Base-by-base conservation (phyloP, 1,140 invertebrate genomes). In the Polypedilum pembai region DNA sequence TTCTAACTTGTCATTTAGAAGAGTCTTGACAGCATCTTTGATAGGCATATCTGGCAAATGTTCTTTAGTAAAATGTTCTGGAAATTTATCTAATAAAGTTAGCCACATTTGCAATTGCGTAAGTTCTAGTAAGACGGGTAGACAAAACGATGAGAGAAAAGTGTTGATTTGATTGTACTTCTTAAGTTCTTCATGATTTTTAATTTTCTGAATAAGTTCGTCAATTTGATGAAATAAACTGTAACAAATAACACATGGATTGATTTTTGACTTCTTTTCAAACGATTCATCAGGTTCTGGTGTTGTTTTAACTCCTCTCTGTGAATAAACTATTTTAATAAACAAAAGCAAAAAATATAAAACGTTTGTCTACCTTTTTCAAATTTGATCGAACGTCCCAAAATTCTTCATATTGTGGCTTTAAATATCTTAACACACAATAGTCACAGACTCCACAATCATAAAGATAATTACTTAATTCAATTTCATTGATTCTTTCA, bases 161-260 rank as follows among this genome's bases (percentile, higher is more conserved):
- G 78, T 79, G 15, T 74, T 73, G 73, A 79, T 81, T 73, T 85
- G 82, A 77, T 83, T 33, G 24, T 33, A 85, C 73, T 81, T 77
- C 17, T 77, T 76, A n/a, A 83, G 80, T 24, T 80, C 78, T 0
- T 81, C 76, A 21, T 78, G 74, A 76, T 81, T 33, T 0, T 80
- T 75, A 45, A 87, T 84, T 40, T 82, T 78, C 63, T 83, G 63
- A 45, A 88, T 75, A 7, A 86, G 77, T 41, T 79, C 77, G 75
- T 83, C 77, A 75, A 85, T 80, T 75, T 81, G 80, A 7, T 82
- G 77, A 75, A 91, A 84, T n/a, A 91, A 80, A 56, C 88, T 88
- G 45, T 91, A 77, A 79, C 90, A 91, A 8, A 83, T 82, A 0
- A 85, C 77, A 77, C 90, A 91, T 5, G 83, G 76, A 76, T 82